A percentile compares a stretch with the other conserved stretches of the same genome.
These are phyloP conservation scores for Perccottus glenii DNA, from an alignment of 2,113 vertebrate genomes.

Conservation along the genomic window DNA sequence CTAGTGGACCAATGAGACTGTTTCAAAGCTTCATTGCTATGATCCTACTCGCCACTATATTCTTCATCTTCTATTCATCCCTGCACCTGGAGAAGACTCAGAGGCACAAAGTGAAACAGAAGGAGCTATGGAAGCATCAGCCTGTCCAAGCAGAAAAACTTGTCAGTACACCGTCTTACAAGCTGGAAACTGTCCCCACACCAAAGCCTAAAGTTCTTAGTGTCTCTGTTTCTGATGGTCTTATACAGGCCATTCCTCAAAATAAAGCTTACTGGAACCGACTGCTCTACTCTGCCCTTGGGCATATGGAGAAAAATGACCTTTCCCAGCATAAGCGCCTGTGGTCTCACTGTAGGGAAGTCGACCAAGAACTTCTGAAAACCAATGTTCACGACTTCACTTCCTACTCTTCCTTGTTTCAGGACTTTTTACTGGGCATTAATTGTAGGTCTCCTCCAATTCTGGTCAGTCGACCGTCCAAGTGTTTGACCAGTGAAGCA, in stretches of 20 bases:
- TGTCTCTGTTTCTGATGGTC: constrained; percentile 33
- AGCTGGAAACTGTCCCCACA: neutral
- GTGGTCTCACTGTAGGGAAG: constrained; percentile 53
- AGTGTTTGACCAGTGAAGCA: constrained; percentile 50
- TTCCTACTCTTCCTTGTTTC: constrained; percentile 62
- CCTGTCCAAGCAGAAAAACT: accelerated
- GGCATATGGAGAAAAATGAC: neutral
- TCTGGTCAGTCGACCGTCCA: constrained; percentile 73
- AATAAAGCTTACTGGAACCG: constrained; percentile 77
- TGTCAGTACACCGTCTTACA: neutral
- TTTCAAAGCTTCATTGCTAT: constrained; percentile 29
- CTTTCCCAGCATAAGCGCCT: accelerated
- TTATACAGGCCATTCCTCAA: constrained; percentile 55
- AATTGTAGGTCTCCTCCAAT: constrained; percentile 72
- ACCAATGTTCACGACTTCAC: constrained; percentile 72
- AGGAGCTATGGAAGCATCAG: neutral
- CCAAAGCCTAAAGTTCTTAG: neutral
- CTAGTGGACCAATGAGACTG: constrained; percentile 34
- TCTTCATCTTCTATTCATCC: constrained; percentile 56
- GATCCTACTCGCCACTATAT: constrained; percentile 32
- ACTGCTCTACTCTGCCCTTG: constrained; percentile 50
- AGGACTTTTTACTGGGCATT: constrained; percentile 72
- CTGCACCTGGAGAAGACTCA: constrained; percentile 12
- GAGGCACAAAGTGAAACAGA: neutral
- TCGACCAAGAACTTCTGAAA: constrained; percentile 50